Conservation (phyloP, 2,113 vertebrate species). For the Cisticola juncidis region DNA sequence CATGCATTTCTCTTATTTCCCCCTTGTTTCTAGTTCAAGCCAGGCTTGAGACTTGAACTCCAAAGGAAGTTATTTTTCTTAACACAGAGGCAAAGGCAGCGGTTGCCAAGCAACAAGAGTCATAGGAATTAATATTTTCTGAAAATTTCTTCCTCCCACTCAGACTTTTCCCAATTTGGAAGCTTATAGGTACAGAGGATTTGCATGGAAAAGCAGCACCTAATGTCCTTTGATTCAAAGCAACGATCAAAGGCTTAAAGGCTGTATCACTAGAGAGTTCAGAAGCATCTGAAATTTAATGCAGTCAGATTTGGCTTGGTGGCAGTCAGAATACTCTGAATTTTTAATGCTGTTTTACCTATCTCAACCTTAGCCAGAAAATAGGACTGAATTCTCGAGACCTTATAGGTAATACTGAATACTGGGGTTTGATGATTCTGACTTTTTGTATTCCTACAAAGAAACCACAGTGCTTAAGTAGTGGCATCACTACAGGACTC, state of each 20-base stretch:
- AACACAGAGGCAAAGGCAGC: conserved; percentile 60
- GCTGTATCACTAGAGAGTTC: not conserved
- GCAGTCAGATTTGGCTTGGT: not conserved
- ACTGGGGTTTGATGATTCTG: not conserved
- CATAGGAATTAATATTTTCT: not conserved
- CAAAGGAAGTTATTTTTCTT: conserved; percentile 57
- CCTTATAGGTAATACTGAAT: not conserved
- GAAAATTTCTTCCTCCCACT: conserved; percentile 62
- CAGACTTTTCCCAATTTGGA: conserved; percentile 42
- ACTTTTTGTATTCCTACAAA: not conserved
- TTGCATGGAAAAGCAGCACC: conserved; percentile 36
- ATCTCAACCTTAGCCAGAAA: not conserved
- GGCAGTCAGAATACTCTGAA: not conserved
- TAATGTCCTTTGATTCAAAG: conserved; percentile 34
- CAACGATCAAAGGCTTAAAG: not conserved
- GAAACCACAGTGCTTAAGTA: not conserved
- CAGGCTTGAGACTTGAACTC: conserved; percentile 32
- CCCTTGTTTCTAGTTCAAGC: not conserved
- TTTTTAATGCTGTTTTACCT: not conserved
- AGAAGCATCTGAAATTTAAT: not conserved
- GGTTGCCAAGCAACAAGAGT: conserved; percentile 75
- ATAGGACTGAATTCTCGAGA: not conserved
- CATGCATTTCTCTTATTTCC: not conserved
- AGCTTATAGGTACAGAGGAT: conserved; percentile 22
- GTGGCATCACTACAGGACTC: not conserved